Percentiles rank a stretch among this genome's conserved stretches.
phyloP scores from a whole-genome alignment of 2,888 invertebrate genomes.

The Mesorhabditis sp. region DNA sequence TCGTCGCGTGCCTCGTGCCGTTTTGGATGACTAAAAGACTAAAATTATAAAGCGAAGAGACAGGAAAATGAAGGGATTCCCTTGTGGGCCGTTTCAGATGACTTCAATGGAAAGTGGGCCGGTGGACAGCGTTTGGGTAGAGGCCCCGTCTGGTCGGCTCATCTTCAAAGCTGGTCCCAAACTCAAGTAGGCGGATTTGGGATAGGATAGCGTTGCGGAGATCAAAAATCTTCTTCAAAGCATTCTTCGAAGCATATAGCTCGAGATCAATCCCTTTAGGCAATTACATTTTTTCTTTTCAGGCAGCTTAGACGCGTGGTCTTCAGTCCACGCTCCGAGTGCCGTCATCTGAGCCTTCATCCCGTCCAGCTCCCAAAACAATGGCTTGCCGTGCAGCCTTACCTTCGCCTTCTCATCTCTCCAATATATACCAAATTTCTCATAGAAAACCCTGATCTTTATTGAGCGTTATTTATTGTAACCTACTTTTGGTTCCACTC shows the following conservation, averaged over 20 bases:
- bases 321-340: background rate
- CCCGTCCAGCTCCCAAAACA: background rate
- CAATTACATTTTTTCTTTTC: background rate
- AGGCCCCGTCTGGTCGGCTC: background rate
- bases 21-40: too few relatives aligned
- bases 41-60: too few relatives aligned
- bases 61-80: too few relatives aligned
- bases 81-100: background rate
- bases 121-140: background rate
- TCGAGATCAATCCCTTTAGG: background rate
- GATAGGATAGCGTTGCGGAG: background rate
- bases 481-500: too few relatives aligned
- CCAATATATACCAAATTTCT: background rate
- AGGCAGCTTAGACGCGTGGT: conserved; percentile 6
- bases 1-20: too few relatives aligned
- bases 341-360: background rate
- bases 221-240: too few relatives aligned
- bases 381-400: background rate
- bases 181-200: background rate
- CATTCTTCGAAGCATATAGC: background rate
- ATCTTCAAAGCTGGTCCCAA: background rate
- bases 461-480: background rate
- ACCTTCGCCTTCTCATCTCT: background rate
- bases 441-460: background rate
- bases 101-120: background rate